phyloP scores from a whole-genome alignment of 2,888 invertebrate species.

The Drosophila prolongata region DNA sequence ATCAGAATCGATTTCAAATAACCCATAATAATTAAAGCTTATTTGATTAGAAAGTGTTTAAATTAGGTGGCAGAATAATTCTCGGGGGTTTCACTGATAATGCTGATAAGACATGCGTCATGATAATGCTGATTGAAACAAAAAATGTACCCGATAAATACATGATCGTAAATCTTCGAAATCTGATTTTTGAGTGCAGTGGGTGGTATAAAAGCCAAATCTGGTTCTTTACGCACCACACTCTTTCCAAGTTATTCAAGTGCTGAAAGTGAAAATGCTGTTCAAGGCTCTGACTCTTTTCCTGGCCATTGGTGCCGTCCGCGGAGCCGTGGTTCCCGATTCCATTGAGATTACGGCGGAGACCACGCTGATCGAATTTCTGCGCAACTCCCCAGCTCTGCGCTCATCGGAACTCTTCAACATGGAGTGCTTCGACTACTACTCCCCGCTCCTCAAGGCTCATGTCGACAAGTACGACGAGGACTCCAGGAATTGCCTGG shows the following conservation, averaged over 20 bases:
- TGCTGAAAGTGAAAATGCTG: slow-evolving; percentile 38
- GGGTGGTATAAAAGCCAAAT: slow-evolving; percentile 14
- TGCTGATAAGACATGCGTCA: background rate
- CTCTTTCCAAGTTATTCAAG: background rate
- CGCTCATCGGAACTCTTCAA: slow-evolving; percentile 1
- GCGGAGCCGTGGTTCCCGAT: slow-evolving; percentile 22
- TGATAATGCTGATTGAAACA: slow-evolving; percentile 2
- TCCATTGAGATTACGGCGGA: slow-evolving; percentile 11
- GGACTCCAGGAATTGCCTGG: background rate
- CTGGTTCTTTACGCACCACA: background rate
- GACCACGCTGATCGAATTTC: slow-evolving; percentile 30
- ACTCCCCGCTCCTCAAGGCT: slow-evolving; percentile 7
- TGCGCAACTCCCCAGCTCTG: slow-evolving; percentile 26
- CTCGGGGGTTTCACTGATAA: background rate
- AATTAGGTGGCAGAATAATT: background rate
- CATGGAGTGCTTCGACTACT: slow-evolving; percentile 3
- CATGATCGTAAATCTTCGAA: slow-evolving; percentile 1
- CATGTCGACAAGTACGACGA: slow-evolving; percentile 6
- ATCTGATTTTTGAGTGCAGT: background rate
- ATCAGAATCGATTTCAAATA: background rate
- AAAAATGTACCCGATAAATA: slow-evolving; percentile 3
- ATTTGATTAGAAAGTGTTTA: background rate
- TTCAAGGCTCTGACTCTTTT: slow-evolving; percentile 36
- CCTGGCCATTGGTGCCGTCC: slow-evolving; percentile 29
- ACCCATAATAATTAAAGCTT: background rate